Conservation (phyloP, 2,113 vertebrate genomes). For the Thamnophis sirtalis region DNA sequence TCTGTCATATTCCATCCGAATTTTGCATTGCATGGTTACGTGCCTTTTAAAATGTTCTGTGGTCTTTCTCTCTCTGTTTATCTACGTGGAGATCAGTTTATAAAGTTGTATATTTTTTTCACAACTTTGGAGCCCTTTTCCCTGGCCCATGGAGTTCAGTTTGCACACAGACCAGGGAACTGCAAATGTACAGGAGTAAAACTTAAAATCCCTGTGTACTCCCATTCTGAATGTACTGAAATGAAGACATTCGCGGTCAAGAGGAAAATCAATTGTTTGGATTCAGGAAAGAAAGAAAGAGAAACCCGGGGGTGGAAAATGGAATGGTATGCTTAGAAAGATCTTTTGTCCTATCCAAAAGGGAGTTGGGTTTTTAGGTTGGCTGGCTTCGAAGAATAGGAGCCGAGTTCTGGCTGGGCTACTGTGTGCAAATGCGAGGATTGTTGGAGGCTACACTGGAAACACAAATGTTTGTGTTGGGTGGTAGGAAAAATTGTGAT, state of each 20-base stretch:
- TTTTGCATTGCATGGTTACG: neutral
- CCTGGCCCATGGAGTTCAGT: neutral
- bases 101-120: neutral
- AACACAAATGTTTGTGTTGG: neutral
- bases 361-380: neutral
- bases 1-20: neutral
- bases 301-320: neutral
- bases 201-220: neutral
- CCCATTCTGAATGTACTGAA: neutral
- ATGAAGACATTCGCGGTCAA: neutral
- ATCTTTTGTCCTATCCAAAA: too few relatives aligned
- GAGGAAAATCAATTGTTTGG: neutral
- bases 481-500: neutral
- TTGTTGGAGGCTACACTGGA: neutral
- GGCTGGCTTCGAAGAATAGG: neutral
- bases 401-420: neutral
- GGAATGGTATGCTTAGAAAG: neutral
- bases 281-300: neutral
- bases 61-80: neutral
- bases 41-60: neutral
- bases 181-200: neutral
- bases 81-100: neutral
- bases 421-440: neutral
- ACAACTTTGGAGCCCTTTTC: neutral
- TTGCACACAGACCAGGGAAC: neutral